These are phyloP conservation scores for Brachyhypopomus occidentalis DNA, from an alignment of 2,113 vertebrate species.

Conservation along the genomic window DNA sequence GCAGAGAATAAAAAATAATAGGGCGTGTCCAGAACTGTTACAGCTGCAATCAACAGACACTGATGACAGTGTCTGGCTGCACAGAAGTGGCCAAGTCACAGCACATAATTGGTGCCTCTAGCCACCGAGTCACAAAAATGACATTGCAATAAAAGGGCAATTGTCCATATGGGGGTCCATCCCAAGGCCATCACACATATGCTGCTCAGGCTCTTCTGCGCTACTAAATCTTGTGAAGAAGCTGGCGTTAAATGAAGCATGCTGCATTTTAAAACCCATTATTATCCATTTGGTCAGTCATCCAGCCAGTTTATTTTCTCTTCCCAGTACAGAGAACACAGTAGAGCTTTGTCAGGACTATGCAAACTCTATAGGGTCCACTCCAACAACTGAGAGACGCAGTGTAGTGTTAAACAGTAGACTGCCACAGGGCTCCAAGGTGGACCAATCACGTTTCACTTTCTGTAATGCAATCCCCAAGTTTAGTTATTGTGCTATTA, in stretches of 20 bases:
- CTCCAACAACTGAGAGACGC: slow-evolving; percentile 55
- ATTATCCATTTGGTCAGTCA: slow-evolving; percentile 55
- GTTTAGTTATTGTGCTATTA: slow-evolving; percentile 1
- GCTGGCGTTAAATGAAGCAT: slow-evolving; percentile 51
- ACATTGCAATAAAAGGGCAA: slow-evolving; percentile 43
- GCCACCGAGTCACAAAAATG: slow-evolving; percentile 41
- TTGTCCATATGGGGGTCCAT: not conserved
- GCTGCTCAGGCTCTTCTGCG: slow-evolving; percentile 39
- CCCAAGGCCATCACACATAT: not conserved
- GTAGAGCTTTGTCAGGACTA: slow-evolving; percentile 54
- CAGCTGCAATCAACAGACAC: slow-evolving; percentile 25
- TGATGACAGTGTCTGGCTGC: slow-evolving; percentile 47
- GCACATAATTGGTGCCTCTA: slow-evolving; percentile 45
- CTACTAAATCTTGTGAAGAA: slow-evolving; percentile 60
- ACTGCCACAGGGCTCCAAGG: slow-evolving; percentile 6
- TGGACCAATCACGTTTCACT: slow-evolving; percentile 40
- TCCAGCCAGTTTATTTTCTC: slow-evolving; percentile 50
- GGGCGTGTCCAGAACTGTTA: slow-evolving; percentile 1
- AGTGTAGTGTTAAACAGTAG: slow-evolving; percentile 40
- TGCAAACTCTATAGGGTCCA: slow-evolving; percentile 53
- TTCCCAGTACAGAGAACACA: slow-evolving; percentile 58
- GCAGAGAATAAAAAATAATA: slow-evolving; percentile 43
- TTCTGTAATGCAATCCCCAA: slow-evolving; percentile 43
- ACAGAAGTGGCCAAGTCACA: slow-evolving; percentile 38
- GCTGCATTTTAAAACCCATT: slow-evolving; percentile 61